A percentile compares a stretch with the other conserved stretches of the same genome.
Evolutionary conservation across 2,888 invertebrate genomes (phyloP).

Genomic region (Cephus pygmeus): DNA sequence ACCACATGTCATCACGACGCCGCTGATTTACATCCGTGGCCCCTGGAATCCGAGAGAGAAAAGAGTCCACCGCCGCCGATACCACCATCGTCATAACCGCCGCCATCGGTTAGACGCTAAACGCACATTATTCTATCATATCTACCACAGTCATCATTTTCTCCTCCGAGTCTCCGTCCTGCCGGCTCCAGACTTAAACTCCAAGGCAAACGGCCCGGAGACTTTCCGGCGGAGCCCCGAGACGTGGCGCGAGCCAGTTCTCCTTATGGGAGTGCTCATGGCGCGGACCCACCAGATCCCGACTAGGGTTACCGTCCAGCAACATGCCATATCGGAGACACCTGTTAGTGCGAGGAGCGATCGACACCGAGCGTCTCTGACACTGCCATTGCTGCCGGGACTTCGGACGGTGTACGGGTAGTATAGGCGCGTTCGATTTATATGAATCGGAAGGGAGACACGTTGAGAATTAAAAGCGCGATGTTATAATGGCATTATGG

Average conservation of each 20-base stretch:
- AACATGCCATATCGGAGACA: conserved; percentile 64
- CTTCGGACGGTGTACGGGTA: background rate
- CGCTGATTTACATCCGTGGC: conserved; percentile 57
- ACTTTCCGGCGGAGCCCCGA: background rate
- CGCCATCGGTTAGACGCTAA: background rate
- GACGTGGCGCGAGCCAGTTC: background rate
- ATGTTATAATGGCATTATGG: conserved; percentile 60
- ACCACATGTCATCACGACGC: conserved; percentile 54
- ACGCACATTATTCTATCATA: background rate
- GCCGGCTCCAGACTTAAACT: background rate
- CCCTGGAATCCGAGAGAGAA: conserved; percentile 17
- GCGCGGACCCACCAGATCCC: conserved; percentile 6
- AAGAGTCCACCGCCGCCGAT: conserved; percentile 15
- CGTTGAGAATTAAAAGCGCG: conserved; percentile 59
- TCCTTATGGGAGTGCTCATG: background rate
- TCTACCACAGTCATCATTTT: background rate
- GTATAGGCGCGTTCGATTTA: conserved; percentile 39
- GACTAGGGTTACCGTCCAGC: conserved; percentile 26
- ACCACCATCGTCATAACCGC: background rate
- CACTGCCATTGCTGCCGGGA: background rate
- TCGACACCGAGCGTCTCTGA: background rate
- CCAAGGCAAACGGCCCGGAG: background rate
- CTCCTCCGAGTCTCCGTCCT: background rate
- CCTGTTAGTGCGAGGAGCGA: conserved; percentile 52
- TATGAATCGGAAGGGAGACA: conserved; percentile 51